These are phyloP conservation scores for Mus spicilegus DNA, from an alignment of 2,113 vertebrate species.

Conservation along the genomic window DNA sequence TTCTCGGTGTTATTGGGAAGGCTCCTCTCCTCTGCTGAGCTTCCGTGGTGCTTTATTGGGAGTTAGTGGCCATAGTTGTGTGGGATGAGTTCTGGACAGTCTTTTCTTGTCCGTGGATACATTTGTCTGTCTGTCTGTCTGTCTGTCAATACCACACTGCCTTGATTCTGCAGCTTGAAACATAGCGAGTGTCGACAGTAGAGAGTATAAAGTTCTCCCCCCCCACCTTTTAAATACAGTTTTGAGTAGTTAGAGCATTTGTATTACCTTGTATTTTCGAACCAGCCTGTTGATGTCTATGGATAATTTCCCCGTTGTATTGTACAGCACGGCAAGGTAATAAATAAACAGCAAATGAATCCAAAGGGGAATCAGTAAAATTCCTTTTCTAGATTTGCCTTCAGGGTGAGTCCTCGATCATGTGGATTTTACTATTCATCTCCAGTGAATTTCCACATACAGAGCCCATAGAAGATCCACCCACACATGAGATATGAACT, in stretches of 20 bases:
- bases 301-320: not conserved
- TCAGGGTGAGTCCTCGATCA: not conserved
- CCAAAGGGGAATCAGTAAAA: not conserved
- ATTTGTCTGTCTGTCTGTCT: not conserved
- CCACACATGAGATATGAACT: not conserved
- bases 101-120: not conserved
- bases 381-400: not conserved
- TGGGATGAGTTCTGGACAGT: slow-evolving; percentile 4
- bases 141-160: not conserved
- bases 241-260: slow-evolving; percentile 31
- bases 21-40: not conserved
- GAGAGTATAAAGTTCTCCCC: not conserved
- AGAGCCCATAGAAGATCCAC: not conserved
- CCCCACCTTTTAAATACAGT: not conserved
- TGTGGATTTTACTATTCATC: not conserved
- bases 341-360: not conserved
- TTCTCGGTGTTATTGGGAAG: not conserved
- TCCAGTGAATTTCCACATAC: not conserved
- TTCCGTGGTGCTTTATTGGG: not conserved
- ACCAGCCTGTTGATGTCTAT: not conserved
- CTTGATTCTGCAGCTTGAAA: not conserved
- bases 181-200: not conserved
- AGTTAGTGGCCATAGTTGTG: not conserved
- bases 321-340: not conserved
- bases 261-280: slow-evolving; percentile 25